These are phyloP conservation scores for Pachymerium ferrugineum DNA, from an alignment of 2,888 invertebrate genomes.

Conservation along the genomic window DNA sequence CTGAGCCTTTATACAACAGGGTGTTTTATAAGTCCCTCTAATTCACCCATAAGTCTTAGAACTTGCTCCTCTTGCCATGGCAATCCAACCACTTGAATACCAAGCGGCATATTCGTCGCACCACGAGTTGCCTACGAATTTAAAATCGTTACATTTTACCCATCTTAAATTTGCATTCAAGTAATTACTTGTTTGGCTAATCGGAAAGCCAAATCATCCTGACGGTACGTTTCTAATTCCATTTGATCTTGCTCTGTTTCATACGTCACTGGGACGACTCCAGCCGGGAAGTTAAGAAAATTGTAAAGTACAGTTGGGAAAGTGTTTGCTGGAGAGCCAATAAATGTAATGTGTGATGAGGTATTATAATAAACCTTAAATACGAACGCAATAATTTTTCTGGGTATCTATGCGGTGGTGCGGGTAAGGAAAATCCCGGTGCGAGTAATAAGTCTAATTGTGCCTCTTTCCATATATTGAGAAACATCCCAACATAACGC, in stretches of 20 bases:
- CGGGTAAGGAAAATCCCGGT: slow-evolving; percentile 43
- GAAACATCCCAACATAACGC: no score
- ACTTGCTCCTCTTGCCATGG: slow-evolving; percentile 49
- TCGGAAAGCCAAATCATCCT: not conserved
- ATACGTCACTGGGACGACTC: slow-evolving; percentile 45
- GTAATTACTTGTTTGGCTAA: slow-evolving; percentile 15
- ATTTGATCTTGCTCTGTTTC: slow-evolving; percentile 40
- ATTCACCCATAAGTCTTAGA: slow-evolving; percentile 47
- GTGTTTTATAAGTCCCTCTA: slow-evolving; percentile 40
- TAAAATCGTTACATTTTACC: not conserved
- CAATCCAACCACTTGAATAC: slow-evolving; percentile 48
- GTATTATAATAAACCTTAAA: no score
- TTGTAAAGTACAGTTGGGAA: slow-evolving; percentile 45
- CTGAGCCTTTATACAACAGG: no score
- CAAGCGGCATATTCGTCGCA: slow-evolving; percentile 46
- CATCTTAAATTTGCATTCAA: not conserved
- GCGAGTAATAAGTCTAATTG: slow-evolving; percentile 45
- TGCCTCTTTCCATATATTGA: slow-evolving; percentile 37
- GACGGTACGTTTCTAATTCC: slow-evolving; percentile 34
- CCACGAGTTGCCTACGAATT: slow-evolving; percentile 38
- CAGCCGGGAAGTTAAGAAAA: slow-evolving; percentile 45
- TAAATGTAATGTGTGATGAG: not conserved
- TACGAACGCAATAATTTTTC: not conserved
- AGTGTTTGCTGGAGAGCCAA: slow-evolving; percentile 31
- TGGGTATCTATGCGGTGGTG: slow-evolving; percentile 32